Conservation (phyloP, 2,797 vertebrate species). For the Lacerta viridis region DNA sequence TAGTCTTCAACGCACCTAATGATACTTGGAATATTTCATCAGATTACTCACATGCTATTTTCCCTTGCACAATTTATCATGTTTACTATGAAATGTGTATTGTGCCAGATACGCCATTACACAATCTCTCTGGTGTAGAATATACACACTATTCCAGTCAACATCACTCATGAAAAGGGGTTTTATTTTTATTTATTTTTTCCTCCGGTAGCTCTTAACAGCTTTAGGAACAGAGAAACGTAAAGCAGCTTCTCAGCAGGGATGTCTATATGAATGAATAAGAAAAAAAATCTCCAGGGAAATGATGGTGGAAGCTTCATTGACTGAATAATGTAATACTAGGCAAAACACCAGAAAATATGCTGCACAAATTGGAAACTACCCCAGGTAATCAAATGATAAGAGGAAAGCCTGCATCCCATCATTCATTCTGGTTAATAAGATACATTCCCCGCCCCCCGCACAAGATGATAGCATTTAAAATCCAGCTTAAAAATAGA, state of each 20-base stretch:
- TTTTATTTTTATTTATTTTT: neutral
- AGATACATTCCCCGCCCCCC: neutral
- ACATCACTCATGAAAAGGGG: neutral
- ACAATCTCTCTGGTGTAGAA: neutral
- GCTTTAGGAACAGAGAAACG: constrained; percentile 16
- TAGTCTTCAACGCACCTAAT: neutral
- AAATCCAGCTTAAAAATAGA: constrained; percentile 6
- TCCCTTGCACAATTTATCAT: neutral
- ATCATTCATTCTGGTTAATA: constrained; percentile 9
- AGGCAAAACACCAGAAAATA: neutral
- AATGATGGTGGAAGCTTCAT: neutral
- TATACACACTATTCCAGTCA: neutral
- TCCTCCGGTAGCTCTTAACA: constrained; percentile 8
- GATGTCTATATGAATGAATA: neutral
- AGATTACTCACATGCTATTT: neutral
- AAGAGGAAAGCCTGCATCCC: neutral
- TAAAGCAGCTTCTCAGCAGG: neutral
- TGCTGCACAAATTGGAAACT: constrained; percentile 4
- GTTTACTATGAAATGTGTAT: constrained; percentile 7
- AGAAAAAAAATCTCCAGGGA: neutral
- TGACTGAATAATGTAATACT: constrained; percentile 20
- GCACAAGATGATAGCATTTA: neutral
- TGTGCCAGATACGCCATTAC: neutral
- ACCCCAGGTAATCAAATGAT: neutral
- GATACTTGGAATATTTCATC: neutral